Evolutionary conservation across 2,888 invertebrate species (phyloP), one percentile per base, ranked within the genome.

Genomic region (Leptinotarsa juncta): DNA sequence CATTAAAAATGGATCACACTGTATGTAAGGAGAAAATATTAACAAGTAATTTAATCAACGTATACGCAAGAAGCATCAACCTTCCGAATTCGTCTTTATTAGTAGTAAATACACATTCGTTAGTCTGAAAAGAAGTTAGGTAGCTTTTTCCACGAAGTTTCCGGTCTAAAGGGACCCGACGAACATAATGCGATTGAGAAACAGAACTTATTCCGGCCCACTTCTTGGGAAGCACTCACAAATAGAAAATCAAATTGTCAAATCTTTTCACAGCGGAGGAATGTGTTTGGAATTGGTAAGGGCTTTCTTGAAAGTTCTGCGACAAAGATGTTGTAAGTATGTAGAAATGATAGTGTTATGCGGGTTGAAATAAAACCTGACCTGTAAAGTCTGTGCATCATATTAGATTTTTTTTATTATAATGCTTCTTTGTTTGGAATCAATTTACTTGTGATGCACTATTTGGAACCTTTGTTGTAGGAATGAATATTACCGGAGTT

Each of bases 231-330:
- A 51, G 73, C 66, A 73, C 42, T 70, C 70, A 67, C 66, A 70
- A 70, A 67, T 60, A 67, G 73, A 42, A 70, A 73, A 73, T 73
- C 73, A 67, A 73, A 70, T 73, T 73, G 66, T 50, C 49, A 73
- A 73, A 73, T 73, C 73, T 70, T 73, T 73, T 70, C 51, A 62
- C 62, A 42, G 42, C 62, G 62, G 67, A 32, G 51, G 48, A 16
- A 57, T 32, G 66, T 60, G 48, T 50, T n/a, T 55, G 57, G 70
- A 66, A 65, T 70, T 67, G 66, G 60, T 67, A 53, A 57, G 53
- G 67, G 20, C 60, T 62, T n/a, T 4, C 3, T 7, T 7, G 32
- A 42, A 42, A 62, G 42, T 42, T 62, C 42, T 14, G 20, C 51
- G 51, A n/a, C 5, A 2, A 51, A 51, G 15, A 10, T 42, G 42